Evolutionary conservation across 2,888 invertebrate species (phyloP), one percentile per base, ranked within the genome.

Genomic region (Pheosia tremula): DNA sequence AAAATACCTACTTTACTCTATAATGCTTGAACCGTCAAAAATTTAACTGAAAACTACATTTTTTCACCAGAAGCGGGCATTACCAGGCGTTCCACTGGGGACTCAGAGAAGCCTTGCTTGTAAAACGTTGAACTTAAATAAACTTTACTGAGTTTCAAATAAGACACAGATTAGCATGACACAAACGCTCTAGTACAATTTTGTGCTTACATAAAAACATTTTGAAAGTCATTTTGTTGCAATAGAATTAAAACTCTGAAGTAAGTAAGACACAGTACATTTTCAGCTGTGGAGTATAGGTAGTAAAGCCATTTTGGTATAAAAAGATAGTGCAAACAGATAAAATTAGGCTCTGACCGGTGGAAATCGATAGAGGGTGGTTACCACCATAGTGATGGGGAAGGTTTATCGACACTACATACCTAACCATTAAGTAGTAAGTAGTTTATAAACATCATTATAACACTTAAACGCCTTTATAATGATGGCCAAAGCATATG

Each of bases 341-440:
- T 82, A 82, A 86, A 87, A 87, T 87, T 87, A 89, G 87, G 86
- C 85, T 89, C 82, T 82, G 75, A 77, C 38, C 75, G 81, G 79
- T 75, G 80, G 80, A 82, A 87, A 91, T 91, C 91, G 88, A 91
- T 91, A 90, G 79, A 86, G 84, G 87, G 85, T 79, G 81, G 73
- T 78, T 79, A 67, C 64, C 57, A 45, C n/a, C 4, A 8, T 78
- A 88, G 86, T 72, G 86, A 62, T 78, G 89, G 53, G 57, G 36
- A 56, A 54, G 3, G 10, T 11, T 39, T 64, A 58, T 62, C 64
- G 36, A 50, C 36, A 57, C 55, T 8, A 45, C 9, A 54, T 45
- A n/a, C 52, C 8, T 45, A 50, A 54, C 57, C 41, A 52, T 13
- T 5, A 49, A 49, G 5, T 49, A 24, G 24, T 24, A 24, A 24